Evolutionary conservation across 2,888 invertebrate species (phyloP).

Genomic region (Pandemis corylana): DNA sequence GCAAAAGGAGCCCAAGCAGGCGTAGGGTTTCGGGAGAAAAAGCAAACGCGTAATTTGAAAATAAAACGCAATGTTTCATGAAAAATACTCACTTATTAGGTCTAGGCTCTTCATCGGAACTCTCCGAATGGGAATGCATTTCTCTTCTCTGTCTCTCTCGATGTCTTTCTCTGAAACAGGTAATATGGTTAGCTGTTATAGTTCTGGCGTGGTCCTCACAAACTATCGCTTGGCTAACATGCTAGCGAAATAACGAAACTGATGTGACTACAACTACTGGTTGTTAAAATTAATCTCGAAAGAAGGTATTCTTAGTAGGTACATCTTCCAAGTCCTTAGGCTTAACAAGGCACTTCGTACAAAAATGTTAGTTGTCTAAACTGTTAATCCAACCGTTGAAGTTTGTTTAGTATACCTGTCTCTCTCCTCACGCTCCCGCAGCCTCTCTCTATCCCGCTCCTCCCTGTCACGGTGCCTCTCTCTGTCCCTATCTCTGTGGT

Average conservation of each 20-base stretch:
- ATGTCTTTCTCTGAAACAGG: slow-evolving; percentile 74
- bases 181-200: neutral
- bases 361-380: neutral
- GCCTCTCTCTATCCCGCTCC: slow-evolving; percentile 86
- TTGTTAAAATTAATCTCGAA: too few relatives aligned
- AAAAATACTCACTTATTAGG: slow-evolving; percentile 79
- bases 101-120: slow-evolving; percentile 88
- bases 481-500: slow-evolving; percentile 85
- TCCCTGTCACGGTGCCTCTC: slow-evolving; percentile 84
- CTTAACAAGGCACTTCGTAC: neutral
- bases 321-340: neutral
- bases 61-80: neutral
- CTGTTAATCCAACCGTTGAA: neutral
- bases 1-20: too few relatives aligned
- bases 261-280: too few relatives aligned
- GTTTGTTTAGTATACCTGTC: slow-evolving; percentile 64
- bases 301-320: too few relatives aligned
- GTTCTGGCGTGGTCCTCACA: neutral
- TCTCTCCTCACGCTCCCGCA: slow-evolving; percentile 81
- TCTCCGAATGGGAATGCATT: slow-evolving; percentile 83
- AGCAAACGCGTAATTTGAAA: too few relatives aligned
- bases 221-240: neutral
- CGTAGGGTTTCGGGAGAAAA: too few relatives aligned
- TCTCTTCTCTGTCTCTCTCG: slow-evolving; percentile 80
- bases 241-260: too few relatives aligned